Base-by-base conservation (phyloP, 2,797 vertebrate genomes). In the Dicrostonyx torquatus region DNA sequence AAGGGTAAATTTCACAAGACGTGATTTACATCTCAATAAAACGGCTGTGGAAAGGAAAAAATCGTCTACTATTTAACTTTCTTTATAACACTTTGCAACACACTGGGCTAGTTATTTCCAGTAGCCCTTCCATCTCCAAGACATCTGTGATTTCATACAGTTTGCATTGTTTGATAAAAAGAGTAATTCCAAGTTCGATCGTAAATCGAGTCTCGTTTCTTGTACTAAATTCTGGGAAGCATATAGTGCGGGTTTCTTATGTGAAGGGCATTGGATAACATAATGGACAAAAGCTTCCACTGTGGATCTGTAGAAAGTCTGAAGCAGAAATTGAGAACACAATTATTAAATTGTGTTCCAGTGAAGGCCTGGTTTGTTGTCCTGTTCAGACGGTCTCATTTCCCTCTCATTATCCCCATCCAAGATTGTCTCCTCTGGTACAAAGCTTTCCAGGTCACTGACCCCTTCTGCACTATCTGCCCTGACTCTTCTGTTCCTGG, bases 331-430 rank as follows among this genome's bases (percentile, higher is more conserved):
- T 85, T 92, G 72, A 92, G 83, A 95, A 80, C 68, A 96, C 79
- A 95, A 50, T 96, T 96, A 93, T 94, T 91, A 95, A 92, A 91
- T 95, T 96, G 83, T 96, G 43, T 96, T 97, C 87, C 76, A 85
- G 0, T 92, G 76, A 96, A 97, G 55, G 91, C 84, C 82, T 86
- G 76, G 83, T 76, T 95, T 96, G 72, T 91, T 82, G 96, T 94
- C 53, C 66, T 77, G 18, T 85, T 83, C 55, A 90, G 53, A 75
- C 40, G 9, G 55, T 55, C 83, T 93, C 92, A 22, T 64, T 88
- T 68, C 40, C 58, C 60, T 84, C 50, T 77, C 50, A 22, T 90
- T 78, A 50, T 26, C 43, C 50, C 37, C 13, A 6, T 77, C 73
- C 75, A 75, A 66, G 53, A 12, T 31, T 78, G 77, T 76, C 8